Percentiles rank a stretch among this genome's conserved stretches.
Conservation (phyloP, 2,113 vertebrate genomes). For the Saccopteryx bilineata region DNA sequence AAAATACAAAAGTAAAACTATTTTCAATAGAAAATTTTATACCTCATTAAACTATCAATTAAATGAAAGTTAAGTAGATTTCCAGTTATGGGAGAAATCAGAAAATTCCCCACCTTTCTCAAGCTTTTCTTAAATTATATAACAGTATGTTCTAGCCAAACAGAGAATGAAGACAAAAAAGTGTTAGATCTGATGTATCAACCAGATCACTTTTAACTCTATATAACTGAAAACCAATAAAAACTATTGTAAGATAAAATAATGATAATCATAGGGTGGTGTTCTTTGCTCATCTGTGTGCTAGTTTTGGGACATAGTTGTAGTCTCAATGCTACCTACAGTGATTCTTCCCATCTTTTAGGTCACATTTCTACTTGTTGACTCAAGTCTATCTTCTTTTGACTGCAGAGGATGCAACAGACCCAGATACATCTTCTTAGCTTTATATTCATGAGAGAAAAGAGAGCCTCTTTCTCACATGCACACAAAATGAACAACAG, state of each 20-base stretch:
- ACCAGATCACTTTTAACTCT: neutral
- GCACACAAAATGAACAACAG: neutral
- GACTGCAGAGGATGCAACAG: too few species aligned
- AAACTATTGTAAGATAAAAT: fast-evolving
- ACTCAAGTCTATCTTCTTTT: neutral
- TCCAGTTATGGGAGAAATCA: neutral
- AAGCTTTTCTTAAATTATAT: neutral
- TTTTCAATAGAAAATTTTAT: neutral
- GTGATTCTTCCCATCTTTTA: neutral
- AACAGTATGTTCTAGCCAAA: neutral
- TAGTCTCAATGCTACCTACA: too few species aligned
- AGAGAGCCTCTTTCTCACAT: neutral
- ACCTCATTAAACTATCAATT: neutral
- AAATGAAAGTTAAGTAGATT: neutral
- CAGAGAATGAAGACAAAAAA: neutral
- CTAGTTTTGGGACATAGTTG: neutral
- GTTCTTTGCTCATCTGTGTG: neutral
- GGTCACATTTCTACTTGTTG: neutral
- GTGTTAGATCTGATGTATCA: neutral
- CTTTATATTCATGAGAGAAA: neutral
- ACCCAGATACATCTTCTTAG: neutral
- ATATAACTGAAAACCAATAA: neutral
- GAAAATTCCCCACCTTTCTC: neutral
- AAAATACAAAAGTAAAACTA: neutral
- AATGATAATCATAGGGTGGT: fast-evolving